Percentiles rank a stretch among this genome's conserved stretches.
These are phyloP conservation scores for Listrodromus nycthemerus DNA, from an alignment of 2,888 invertebrate species.

Conservation along the genomic window DNA sequence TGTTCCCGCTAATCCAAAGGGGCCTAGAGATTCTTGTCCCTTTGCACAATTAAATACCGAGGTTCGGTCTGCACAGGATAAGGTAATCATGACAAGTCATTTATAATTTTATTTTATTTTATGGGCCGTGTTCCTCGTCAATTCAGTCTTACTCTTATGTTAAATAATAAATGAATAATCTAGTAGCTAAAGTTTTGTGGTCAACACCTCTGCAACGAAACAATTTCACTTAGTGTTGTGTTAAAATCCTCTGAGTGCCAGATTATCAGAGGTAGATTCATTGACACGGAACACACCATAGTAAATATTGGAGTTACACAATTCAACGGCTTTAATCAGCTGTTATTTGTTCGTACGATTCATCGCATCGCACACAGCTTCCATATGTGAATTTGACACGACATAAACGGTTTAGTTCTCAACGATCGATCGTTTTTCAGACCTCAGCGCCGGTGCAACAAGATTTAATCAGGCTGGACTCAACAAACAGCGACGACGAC, in stretches of 20 bases:
- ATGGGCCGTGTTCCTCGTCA: conserved; percentile 49
- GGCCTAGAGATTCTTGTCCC: conserved; percentile 73
- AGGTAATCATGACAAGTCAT: conserved; percentile 79
- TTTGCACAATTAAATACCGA: conserved; percentile 78
- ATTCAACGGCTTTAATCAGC: not conserved
- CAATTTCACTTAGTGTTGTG: not conserved
- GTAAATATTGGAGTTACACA: conserved; percentile 8
- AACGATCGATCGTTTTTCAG: conserved; percentile 66
- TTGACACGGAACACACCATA: conserved; percentile 2
- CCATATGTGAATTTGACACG: not conserved
- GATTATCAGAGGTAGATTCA: not conserved
- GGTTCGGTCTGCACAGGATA: conserved; percentile 78
- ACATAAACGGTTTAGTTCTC: not conserved
- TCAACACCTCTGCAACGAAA: not conserved
- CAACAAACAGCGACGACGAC: conserved; percentile 88
- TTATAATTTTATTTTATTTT: conserved; percentile 65
- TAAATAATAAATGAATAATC: not conserved
- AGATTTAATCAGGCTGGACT: conserved; percentile 89
- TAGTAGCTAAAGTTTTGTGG: not conserved
- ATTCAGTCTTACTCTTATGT: not conserved
- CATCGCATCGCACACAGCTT: not conserved
- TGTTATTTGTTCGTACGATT: conserved; percentile 9
- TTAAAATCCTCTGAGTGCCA: not conserved
- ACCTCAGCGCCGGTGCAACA: conserved; percentile 81
- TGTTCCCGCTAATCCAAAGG: conserved; percentile 69